Conservation (phyloP, 2,888 invertebrate species). For the Orchestes rusci region DNA sequence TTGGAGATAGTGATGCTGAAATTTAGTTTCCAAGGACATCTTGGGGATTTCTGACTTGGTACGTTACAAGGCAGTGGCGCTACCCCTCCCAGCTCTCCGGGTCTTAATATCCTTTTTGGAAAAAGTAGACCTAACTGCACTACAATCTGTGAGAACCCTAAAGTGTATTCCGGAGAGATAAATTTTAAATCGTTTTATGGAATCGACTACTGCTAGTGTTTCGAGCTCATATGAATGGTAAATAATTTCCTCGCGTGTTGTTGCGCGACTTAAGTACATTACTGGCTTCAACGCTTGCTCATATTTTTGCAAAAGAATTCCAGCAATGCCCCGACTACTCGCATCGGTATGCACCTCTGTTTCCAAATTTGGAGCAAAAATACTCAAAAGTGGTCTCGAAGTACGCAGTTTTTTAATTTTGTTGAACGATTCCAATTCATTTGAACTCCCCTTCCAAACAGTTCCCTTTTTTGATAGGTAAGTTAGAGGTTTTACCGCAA, state of each 20-base stretch:
- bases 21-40: too few species aligned
- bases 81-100: too few species aligned
- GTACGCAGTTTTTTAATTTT: too few species aligned
- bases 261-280: conserved; percentile 19
- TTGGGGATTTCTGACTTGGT: too few species aligned
- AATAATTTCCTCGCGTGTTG: conserved; percentile 11
- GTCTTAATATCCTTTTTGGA: conserved; percentile 19
- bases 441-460: too few species aligned
- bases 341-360: conserved; percentile 11
- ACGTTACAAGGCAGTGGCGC: too few species aligned
- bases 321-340: conserved; percentile 10
- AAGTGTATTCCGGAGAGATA: conserved; percentile 4
- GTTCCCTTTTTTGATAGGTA: too few species aligned
- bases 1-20: too few species aligned
- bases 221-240: conserved; percentile 34
- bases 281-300: conserved; percentile 12
- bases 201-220: conserved; percentile 34
- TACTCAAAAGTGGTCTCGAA: conserved; percentile 4
- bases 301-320: conserved; percentile 14
- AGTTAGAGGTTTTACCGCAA: too few species aligned
- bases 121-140: conserved; percentile 25
- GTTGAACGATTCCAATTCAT: too few species aligned
- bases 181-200: conserved; percentile 18
- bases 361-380: conserved; percentile 3
- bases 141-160: conserved; percentile 25